Percentiles rank a stretch among this genome's conserved stretches.
Conservation (phyloP, 2,888 invertebrate species). For the Agriopis aurantiaria region DNA sequence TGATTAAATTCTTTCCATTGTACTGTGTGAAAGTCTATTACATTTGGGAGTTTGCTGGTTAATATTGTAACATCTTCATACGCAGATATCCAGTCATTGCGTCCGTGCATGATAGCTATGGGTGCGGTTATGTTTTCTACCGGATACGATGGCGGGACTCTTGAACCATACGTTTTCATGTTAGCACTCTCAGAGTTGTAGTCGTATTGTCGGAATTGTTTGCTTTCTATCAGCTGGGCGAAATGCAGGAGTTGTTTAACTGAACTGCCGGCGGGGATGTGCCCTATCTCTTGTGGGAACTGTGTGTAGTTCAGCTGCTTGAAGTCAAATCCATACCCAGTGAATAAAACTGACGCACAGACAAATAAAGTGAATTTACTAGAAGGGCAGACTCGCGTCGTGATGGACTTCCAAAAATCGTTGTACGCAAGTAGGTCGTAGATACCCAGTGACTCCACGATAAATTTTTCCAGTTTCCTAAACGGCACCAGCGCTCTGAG, state of each 20-base stretch:
- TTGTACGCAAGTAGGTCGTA: conserved; percentile 30
- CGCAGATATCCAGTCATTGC: neutral
- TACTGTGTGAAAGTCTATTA: neutral
- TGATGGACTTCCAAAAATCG: conserved; percentile 15
- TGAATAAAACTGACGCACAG: conserved; percentile 46
- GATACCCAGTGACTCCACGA: conserved; percentile 9
- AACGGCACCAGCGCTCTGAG: conserved; percentile 10
- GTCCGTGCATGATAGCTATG: neutral
- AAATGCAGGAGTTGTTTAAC: conserved; percentile 68
- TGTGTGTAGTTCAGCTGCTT: conserved; percentile 45
- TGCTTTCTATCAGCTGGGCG: conserved; percentile 49
- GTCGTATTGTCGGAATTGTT: conserved; percentile 53
- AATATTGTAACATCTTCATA: conserved; percentile 3
- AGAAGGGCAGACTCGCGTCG: conserved; percentile 5
- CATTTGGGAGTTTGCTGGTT: neutral
- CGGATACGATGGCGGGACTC: neutral
- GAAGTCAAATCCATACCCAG: conserved; percentile 49
- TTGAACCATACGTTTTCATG: conserved; percentile 40
- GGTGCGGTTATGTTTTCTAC: neutral
- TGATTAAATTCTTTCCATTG: neutral
- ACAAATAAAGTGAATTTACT: conserved; percentile 21
- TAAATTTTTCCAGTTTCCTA: neutral
- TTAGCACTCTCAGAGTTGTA: conserved; percentile 45
- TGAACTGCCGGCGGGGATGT: conserved; percentile 72
- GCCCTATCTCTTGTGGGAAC: conserved; percentile 42